Percentiles rank a stretch among this genome's conserved stretches.
phyloP scores from a whole-genome alignment of 2,113 vertebrate species.

The Tringa solitaria region DNA sequence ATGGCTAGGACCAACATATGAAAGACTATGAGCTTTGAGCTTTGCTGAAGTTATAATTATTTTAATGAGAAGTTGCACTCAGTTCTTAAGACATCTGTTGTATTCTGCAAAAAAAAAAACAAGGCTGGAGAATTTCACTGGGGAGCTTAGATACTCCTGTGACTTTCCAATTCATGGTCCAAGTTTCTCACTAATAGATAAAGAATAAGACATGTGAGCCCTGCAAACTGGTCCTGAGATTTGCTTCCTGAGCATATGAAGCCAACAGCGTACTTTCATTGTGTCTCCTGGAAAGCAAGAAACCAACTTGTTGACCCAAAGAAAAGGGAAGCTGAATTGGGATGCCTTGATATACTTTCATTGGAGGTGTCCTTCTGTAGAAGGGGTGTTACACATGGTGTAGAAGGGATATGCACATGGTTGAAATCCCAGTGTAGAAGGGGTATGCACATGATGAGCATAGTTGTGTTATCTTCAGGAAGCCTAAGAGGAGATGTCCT shows the following conservation, averaged over 20 bases:
- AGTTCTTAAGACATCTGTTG: background rate
- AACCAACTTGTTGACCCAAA: background rate
- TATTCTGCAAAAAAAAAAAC: background rate
- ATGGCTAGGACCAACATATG: rapidly evolving
- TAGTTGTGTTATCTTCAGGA: background rate
- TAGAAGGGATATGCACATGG: background rate
- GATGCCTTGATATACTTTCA: background rate
- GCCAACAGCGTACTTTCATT: background rate
- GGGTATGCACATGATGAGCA: background rate
- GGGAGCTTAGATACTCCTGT: background rate
- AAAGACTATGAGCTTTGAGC: background rate
- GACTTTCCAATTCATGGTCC: background rate
- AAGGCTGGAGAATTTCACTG: background rate
- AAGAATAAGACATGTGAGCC: background rate
- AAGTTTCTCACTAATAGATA: background rate
- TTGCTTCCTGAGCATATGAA: background rate
- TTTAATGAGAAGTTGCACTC: background rate
- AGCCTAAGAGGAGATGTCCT: background rate
- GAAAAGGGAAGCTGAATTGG: background rate
- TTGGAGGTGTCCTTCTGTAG: background rate
- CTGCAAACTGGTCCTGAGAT: background rate
- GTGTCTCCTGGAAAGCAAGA: background rate
- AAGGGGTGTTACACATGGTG: background rate
- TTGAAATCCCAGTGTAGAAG: background rate
- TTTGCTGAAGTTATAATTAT: background rate